Evolutionary conservation across 2,888 invertebrate species (phyloP), one percentile per base, ranked within the genome.

Genomic region (Agrochola lychnidis): DNA sequence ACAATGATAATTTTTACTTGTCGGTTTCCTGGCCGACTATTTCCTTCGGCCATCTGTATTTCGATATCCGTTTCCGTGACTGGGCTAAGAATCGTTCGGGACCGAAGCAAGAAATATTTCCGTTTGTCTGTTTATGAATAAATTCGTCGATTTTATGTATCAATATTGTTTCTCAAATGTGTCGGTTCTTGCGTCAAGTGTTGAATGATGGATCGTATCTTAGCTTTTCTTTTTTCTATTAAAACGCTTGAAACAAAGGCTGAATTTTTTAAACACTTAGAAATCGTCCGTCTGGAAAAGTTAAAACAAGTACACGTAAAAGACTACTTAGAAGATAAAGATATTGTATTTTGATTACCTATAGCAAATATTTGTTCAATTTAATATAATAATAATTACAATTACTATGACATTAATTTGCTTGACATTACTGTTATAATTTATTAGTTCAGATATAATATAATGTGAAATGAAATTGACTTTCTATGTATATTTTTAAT

Each of bases 1-100:
- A 51, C 80, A 79, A 82, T 78, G 76, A 88, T 72, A 70, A 85
- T 87, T 87, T 79, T 82, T 85, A 78, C 82, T 84, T 84, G 82
- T 82, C 88, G 74, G 51, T 57, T 74, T 73, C 72, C 70, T 78
- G 79, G 66, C 76, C 70, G 79, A 71, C 67, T 74, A 76, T 86
- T 85, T 83, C 81, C 81, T 74, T 66, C 56, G 61, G 68, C 63
- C 74, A 75, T 78, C 75, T 72, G 78, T 88, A 84, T 87, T 76
- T 82, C 76, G 80, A 85, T 83, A 84, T 83, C 78, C 85, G 81
- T 72, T 81, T 79, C 73, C 76, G 70, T 66, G 72, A 78, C 79
- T 70, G 76, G 45, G 48, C 72, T 70, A 68, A 71, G 79, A 79
- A 81, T 78, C 36, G 25, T 61, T 57, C 22, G 62, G 40, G 61